These are phyloP conservation scores for Planiliza haematocheilus DNA, from an alignment of 2,113 vertebrate species.

Conservation along the genomic window DNA sequence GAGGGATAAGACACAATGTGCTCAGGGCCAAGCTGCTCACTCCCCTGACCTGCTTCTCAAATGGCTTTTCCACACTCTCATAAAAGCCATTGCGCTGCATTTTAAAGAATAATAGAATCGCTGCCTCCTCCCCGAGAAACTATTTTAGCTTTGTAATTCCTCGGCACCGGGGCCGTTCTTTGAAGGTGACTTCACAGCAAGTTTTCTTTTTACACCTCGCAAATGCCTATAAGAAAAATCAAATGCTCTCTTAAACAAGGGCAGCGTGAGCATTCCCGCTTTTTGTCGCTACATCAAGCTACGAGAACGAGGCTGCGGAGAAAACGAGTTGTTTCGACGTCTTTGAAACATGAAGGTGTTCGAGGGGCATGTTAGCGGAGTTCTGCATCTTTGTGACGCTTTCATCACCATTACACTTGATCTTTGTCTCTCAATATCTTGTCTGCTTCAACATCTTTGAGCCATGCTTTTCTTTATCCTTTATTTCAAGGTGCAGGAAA, in stretches of 20 bases:
- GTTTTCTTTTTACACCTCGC: conserved; percentile 71
- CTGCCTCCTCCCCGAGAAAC: conserved; percentile 81
- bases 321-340: conserved; percentile 37
- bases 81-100: conserved; percentile 84
- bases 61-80: conserved; percentile 83
- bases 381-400: conserved; percentile 33
- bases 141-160: conserved; percentile 84
- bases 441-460: conserved; percentile 26
- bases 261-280: conserved; percentile 41
- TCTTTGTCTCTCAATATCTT: conserved; percentile 43
- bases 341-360: conserved; percentile 47
- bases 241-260: conserved; percentile 73
- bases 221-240: conserved; percentile 74
- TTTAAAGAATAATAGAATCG: conserved; percentile 86
- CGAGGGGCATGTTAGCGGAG: conserved; percentile 21
- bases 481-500: neutral
- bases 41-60: conserved; percentile 82
- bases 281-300: conserved; percentile 54
- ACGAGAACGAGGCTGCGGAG: conserved; percentile 36
- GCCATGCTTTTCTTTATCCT: conserved; percentile 17
- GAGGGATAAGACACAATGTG: conserved; percentile 83
- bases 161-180: conserved; percentile 78
- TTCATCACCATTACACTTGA: conserved; percentile 47
- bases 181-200: conserved; percentile 85
- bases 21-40: conserved; percentile 80